phyloP scores from a whole-genome alignment of 2,888 invertebrate species.

The Pinctada fucata region DNA sequence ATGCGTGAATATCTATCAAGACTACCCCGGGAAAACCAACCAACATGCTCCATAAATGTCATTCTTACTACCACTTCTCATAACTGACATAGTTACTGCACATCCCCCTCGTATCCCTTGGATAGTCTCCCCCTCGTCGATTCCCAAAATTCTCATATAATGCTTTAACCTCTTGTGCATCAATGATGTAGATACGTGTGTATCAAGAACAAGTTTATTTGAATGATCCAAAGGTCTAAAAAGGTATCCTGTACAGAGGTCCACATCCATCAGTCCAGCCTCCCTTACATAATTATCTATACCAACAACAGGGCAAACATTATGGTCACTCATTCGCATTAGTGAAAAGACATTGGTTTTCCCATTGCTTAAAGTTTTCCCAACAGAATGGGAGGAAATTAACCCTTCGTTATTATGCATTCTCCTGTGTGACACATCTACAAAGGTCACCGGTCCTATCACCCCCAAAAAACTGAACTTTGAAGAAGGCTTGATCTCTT shows the following conservation, averaged over 20 bases:
- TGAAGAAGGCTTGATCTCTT: neutral
- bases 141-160: constrained; percentile 21
- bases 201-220: constrained; percentile 14
- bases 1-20: constrained; percentile 22
- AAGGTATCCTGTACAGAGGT: constrained; percentile 22
- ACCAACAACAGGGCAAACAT: constrained; percentile 16
- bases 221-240: constrained; percentile 26
- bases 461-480: constrained; percentile 9
- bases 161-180: constrained; percentile 14
- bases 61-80: constrained; percentile 10
- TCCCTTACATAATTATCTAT: constrained; percentile 21
- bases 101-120: constrained; percentile 29
- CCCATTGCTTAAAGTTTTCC: constrained; percentile 30
- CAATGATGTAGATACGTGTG: neutral
- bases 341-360: constrained; percentile 25
- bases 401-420: constrained; percentile 16
- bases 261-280: constrained; percentile 11
- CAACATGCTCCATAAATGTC: constrained; percentile 30
- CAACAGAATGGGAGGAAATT: constrained; percentile 28
- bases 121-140: constrained; percentile 25
- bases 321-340: neutral
- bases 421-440: constrained; percentile 19
- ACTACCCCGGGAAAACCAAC: constrained; percentile 22
- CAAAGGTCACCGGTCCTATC: neutral
- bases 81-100: constrained; percentile 23